Percentiles rank a stretch among this genome's conserved stretches.
These are phyloP conservation scores for Elmis aenea DNA, from an alignment of 2,888 invertebrate genomes.

Conservation along the genomic window DNA sequence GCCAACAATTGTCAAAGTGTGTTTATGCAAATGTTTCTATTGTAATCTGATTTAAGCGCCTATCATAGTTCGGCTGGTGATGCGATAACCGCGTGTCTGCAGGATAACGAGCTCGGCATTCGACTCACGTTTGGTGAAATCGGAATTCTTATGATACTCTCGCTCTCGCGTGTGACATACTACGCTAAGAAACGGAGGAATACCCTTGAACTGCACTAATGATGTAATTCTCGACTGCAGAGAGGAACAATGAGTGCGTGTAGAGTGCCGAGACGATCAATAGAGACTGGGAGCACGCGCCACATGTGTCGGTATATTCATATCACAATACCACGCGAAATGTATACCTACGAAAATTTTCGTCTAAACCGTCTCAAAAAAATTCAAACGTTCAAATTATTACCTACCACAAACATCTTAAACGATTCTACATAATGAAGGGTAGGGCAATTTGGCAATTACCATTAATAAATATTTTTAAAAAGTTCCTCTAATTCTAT, in stretches of 20 bases:
- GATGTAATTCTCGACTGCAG: conserved; percentile 8
- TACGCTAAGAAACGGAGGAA: conserved; percentile 8
- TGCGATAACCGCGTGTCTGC: conserved; percentile 11
- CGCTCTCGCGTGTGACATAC: conserved; percentile 11
- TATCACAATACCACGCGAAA: too few species aligned
- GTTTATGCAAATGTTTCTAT: too few species aligned
- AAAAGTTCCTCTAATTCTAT: too few species aligned
- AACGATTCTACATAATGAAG: too few species aligned
- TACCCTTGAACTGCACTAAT: conserved; percentile 15
- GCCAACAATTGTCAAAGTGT: too few species aligned
- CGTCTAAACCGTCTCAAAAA: too few species aligned
- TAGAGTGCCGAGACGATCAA: conserved; percentile 17
- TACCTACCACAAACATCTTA: too few species aligned
- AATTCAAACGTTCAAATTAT: too few species aligned
- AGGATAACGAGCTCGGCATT: conserved; percentile 25
- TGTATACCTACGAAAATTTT: too few species aligned
- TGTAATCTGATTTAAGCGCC: conserved; percentile 7
- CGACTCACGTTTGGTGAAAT: conserved; percentile 19
- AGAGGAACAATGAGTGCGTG: conserved; percentile 13
- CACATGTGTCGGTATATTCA: too few species aligned
- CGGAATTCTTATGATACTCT: conserved; percentile 13
- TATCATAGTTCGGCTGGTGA: conserved; percentile 7
- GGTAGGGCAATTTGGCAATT: too few species aligned
- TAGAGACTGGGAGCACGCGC: conserved; percentile 20
- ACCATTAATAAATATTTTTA: too few species aligned